A percentile compares a stretch with the other conserved stretches of the same genome.
Conservation (phyloP, 2,113 vertebrate species). For the Sturnus vulgaris region DNA sequence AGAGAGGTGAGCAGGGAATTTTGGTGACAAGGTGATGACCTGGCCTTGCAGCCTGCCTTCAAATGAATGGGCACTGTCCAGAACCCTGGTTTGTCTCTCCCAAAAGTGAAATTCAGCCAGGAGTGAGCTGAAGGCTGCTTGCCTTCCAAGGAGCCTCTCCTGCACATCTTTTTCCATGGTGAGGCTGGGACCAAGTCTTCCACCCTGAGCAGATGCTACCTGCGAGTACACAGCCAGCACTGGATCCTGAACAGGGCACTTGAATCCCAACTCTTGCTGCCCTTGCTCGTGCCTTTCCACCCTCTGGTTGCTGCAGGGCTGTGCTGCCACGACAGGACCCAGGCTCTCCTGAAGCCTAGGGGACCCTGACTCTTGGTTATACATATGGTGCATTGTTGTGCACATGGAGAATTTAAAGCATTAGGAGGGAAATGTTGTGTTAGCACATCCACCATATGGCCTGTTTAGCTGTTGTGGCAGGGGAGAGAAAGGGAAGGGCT, state of each 20-base stretch:
- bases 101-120: not conserved
- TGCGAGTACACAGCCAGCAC: rapidly evolving
- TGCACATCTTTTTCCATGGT: not conserved
- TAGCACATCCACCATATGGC: not conserved
- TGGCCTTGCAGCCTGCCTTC: not conserved
- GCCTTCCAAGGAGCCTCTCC: not conserved
- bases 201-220: rapidly evolving
- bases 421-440: not conserved
- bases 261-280: not conserved
- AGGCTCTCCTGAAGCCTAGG: not conserved
- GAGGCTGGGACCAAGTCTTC: not conserved
- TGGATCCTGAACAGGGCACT: not conserved
- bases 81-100: not conserved
- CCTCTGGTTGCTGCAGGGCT: not conserved
- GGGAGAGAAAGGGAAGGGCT: not conserved
- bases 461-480: not conserved
- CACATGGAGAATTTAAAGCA: not conserved
- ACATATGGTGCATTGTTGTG: not conserved
- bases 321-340: not conserved
- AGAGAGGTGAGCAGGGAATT: not conserved
- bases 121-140: not conserved
- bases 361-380: not conserved
- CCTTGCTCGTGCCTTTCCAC: rapidly evolving
- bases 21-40: not conserved
- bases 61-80: rapidly evolving